These are phyloP conservation scores for Polyommatus iphigenia DNA, from an alignment of 2,888 invertebrate species.

Conservation along the genomic window DNA sequence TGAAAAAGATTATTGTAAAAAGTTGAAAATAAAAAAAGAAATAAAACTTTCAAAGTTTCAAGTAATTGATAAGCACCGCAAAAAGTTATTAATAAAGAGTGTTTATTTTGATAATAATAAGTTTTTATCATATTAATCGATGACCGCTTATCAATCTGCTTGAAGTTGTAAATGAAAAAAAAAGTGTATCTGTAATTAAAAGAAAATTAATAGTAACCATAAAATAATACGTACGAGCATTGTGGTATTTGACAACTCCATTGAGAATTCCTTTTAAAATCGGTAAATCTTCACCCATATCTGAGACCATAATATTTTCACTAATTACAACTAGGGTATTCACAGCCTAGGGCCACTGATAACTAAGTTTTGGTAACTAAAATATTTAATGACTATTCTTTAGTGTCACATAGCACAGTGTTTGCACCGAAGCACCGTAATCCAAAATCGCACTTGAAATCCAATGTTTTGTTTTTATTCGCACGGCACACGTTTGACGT, in stretches of 20 bases:
- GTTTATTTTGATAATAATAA: neutral
- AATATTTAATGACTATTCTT: conserved; percentile 55
- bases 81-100: neutral
- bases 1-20: neutral
- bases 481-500: conserved; percentile 57
- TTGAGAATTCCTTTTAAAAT: conserved; percentile 95
- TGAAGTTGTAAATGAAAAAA: conserved; percentile 8
- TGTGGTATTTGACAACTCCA: conserved; percentile 94
- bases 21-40: neutral
- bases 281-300: conserved; percentile 94
- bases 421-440: conserved; percentile 70
- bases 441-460: conserved; percentile 62
- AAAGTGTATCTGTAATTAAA: neutral
- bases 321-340: conserved; percentile 63
- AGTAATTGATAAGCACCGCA: neutral
- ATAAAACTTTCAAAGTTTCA: neutral
- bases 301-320: conserved; percentile 74
- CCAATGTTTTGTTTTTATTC: conserved; percentile 56
- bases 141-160: conserved; percentile 18
- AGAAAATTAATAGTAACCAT: conserved; percentile 31
- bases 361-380: conserved; percentile 71
- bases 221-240: conserved; percentile 90
- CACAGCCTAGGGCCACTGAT: conserved; percentile 76
- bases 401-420: conserved; percentile 50
- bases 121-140: neutral